Evolutionary conservation across 2,797 vertebrate genomes (phyloP).

Genomic region (Amblyopsis hoosieri): DNA sequence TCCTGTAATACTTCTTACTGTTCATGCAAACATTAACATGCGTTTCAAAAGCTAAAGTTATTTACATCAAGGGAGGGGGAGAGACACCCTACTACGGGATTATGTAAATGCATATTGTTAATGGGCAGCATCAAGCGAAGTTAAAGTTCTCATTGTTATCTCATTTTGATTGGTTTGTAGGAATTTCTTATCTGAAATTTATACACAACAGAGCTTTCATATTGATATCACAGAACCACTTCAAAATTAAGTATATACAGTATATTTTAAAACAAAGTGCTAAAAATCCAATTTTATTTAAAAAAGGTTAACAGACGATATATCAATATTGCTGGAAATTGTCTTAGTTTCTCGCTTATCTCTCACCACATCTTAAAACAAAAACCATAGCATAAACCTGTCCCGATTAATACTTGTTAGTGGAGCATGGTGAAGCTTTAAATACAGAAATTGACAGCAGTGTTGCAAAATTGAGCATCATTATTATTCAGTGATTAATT

Average conservation of each 20-base stretch:
- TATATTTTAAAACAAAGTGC: constrained; percentile 54
- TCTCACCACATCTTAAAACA: constrained; percentile 22
- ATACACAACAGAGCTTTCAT: background rate
- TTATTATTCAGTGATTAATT: too few species aligned
- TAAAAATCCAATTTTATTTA: constrained; percentile 51
- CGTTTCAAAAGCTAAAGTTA: constrained; percentile 53
- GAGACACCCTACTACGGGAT: constrained; percentile 17
- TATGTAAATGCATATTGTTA: constrained; percentile 29
- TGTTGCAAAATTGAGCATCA: too few species aligned
- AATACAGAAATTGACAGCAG: too few species aligned
- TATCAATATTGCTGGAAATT: constrained; percentile 36
- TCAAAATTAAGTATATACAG: constrained; percentile 30
- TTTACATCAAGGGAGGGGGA: constrained; percentile 52
- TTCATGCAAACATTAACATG: constrained; percentile 61
- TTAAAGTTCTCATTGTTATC: constrained; percentile 42
- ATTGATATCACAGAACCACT: constrained; percentile 19
- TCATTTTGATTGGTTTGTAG: constrained; percentile 14
- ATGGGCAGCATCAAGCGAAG: constrained; percentile 5
- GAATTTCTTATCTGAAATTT: background rate
- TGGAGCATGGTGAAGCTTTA: too few species aligned
- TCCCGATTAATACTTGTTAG: background rate
- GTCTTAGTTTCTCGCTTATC: constrained; percentile 16
- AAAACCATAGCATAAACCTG: constrained; percentile 12
- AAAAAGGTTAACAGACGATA: constrained; percentile 43
- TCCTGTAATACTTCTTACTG: constrained; percentile 17